These are phyloP conservation scores for Anoplolepis gracilipes DNA, from an alignment of 1,140 invertebrate genomes.

Conservation along the genomic window DNA sequence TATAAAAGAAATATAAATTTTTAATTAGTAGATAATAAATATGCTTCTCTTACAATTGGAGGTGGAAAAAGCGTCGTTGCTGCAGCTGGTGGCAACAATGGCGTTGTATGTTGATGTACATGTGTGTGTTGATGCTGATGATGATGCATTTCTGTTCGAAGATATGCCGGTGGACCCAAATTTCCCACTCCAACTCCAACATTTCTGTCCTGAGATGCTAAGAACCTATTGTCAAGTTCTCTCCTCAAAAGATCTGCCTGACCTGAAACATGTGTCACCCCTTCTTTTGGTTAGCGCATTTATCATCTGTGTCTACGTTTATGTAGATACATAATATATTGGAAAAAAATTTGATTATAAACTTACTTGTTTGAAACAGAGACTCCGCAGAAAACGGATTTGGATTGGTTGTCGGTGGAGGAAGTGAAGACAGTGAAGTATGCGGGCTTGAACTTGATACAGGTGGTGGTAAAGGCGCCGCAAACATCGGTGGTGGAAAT, in stretches of 20 bases:
- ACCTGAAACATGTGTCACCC: constrained; percentile 87
- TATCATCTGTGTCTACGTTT: constrained; percentile 6
- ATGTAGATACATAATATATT: background rate
- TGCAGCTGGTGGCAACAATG: constrained; percentile 87
- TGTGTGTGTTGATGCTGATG: constrained; percentile 97
- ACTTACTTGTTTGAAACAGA: constrained; percentile 93
- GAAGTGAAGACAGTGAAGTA: constrained; percentile 85
- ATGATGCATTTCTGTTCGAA: constrained; percentile 95
- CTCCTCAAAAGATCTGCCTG: constrained; percentile 95
- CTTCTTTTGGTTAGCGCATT: constrained; percentile 79
- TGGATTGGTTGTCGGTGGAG: constrained; percentile 88
- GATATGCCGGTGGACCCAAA: constrained; percentile 88
- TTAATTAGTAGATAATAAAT: background rate
- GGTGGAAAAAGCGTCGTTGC: constrained; percentile 87
- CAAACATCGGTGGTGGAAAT: constrained; percentile 88
- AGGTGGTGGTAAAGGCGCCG: constrained; percentile 89
- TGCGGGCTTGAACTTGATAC: constrained; percentile 87
- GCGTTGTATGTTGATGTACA: constrained; percentile 94
- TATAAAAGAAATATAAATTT: constrained; percentile 1
- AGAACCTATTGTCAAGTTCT: constrained; percentile 96
- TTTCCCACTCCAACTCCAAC: constrained; percentile 85
- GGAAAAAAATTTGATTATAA: constrained; percentile 28
- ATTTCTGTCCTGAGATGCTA: constrained; percentile 91
- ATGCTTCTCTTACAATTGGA: constrained; percentile 86
- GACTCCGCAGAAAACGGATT: constrained; percentile 95